A percentile compares a stretch with the other conserved stretches of the same genome.
Evolutionary conservation across 2,113 vertebrate species (phyloP).

Genomic region (Seriola quinqueradiata): DNA sequence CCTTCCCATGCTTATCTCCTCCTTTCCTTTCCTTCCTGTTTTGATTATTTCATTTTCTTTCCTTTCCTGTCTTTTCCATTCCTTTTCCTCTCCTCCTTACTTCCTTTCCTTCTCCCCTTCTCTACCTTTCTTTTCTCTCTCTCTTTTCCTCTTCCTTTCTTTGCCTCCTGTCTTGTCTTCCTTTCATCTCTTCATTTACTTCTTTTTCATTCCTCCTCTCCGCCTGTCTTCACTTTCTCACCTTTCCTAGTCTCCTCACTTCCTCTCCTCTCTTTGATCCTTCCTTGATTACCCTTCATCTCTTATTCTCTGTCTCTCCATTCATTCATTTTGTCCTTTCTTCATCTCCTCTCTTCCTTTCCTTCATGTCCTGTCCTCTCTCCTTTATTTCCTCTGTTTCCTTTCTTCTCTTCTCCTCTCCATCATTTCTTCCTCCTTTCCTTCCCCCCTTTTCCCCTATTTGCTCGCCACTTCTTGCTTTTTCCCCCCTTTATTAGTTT

Average conservation of each 20-base stretch:
- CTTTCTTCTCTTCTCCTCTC: background rate
- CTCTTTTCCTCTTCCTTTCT: background rate
- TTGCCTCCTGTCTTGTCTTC: background rate
- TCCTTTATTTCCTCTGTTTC: background rate
- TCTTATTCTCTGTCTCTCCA: background rate
- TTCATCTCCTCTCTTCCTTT: background rate
- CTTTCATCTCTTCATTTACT: background rate
- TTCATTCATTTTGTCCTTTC: background rate
- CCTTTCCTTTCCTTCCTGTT: no score
- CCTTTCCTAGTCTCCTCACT: background rate
- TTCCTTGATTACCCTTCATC: background rate
- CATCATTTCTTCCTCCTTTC: background rate
- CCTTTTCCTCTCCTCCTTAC: background rate
- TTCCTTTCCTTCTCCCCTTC: background rate
- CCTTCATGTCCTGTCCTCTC: background rate
- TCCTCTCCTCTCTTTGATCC: background rate
- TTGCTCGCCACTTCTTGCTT: conserved; percentile 29
- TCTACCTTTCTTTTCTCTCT: background rate
- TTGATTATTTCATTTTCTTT: background rate
- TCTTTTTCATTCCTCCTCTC: background rate
- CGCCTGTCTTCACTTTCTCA: background rate
- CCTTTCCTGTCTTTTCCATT: background rate
- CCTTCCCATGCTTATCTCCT: background rate
- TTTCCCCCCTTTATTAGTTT: background rate
- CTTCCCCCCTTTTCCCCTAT: background rate